Base-by-base conservation (phyloP, 2,888 invertebrate genomes). In the Drosophila kokeensis region DNA sequence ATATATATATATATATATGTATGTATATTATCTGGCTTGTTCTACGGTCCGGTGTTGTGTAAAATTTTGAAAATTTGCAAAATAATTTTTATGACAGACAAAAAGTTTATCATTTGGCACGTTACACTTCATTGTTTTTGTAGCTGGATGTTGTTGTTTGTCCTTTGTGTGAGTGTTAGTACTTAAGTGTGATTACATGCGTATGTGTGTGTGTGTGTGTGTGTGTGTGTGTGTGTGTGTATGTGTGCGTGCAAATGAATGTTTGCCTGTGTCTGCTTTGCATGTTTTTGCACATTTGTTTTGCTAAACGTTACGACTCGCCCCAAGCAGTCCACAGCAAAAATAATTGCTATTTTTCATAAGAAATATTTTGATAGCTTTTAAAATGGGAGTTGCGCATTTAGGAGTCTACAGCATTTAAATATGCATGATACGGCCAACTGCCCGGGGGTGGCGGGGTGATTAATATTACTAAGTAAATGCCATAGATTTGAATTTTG, bases 101-200 rank as follows among this genome's bases (percentile, higher is more conserved):
- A 79, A 73, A 89, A 90, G 90, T 86, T 90, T 87, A 90, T 86
- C 90, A 90, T 84, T 87, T 72, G 82, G 90, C 85, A 87, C 69
- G 75, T 72, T 75, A 60, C 74, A 87, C 82, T 89, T 85, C 79
- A 87, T 85, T 90, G 84, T 87, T 83, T 77, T 73, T 81, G 74
- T 59, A 59, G 48, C 61, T n/a, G 63, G 53, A 54, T 45, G 32
- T 54, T 45, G 32, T 24, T 24, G 24, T 40, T 32, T 69, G 24
- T 57, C 45, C 45, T 15, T 30, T 57, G 34, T 67, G 38, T 50
- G 18, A 29, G 21, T 55, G 38, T 53, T 21, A 24, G 66, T 61
- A 21, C 55, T 59, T 52, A 68, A 64, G 80, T 76, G 75, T 57
- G 68, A 76, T 59, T 80, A 61, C 63, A 57, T 60, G 36, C 58